Evolutionary conservation across 2,797 vertebrate genomes (phyloP).

Genomic region (Falco cherrug): DNA sequence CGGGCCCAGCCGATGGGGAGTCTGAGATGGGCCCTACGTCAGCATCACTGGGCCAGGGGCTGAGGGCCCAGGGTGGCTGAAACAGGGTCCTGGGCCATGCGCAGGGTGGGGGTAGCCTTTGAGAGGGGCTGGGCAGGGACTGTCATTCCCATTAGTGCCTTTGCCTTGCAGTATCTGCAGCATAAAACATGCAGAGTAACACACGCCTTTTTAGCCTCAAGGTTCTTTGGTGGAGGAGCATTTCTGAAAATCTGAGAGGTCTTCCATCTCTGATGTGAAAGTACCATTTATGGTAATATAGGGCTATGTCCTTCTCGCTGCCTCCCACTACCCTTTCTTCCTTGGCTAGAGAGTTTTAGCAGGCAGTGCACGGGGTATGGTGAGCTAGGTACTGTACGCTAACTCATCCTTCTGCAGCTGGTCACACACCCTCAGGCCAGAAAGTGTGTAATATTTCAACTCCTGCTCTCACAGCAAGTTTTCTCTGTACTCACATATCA

Average conservation of each 20-base stretch:
- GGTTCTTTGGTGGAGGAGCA: background rate
- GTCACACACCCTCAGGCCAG: background rate
- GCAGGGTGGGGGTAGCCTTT: background rate
- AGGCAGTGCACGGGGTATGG: background rate
- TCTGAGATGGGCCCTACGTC: rapidly evolving
- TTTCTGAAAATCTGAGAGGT: background rate
- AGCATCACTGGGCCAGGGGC: rapidly evolving
- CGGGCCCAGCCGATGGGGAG: rapidly evolving
- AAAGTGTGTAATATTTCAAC: background rate
- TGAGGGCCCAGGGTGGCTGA: background rate
- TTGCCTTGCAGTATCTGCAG: background rate
- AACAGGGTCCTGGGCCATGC: background rate
- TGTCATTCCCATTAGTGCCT: too few relatives aligned
- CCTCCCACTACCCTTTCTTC: background rate
- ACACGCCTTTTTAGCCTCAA: rapidly evolving
- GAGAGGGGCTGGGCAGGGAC: rapidly evolving
- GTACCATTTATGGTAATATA: background rate
- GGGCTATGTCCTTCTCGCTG: background rate
- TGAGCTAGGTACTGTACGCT: background rate
- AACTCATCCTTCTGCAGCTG: background rate
- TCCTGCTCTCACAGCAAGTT: background rate
- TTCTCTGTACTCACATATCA: background rate
- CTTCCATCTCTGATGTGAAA: background rate
- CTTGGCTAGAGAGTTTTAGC: background rate
- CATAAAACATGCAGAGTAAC: rapidly evolving